A percentile compares a stretch with the other conserved stretches of the same genome.
phyloP scores from a whole-genome alignment of 2,888 invertebrate species.

The Leptopilina syphax region DNA sequence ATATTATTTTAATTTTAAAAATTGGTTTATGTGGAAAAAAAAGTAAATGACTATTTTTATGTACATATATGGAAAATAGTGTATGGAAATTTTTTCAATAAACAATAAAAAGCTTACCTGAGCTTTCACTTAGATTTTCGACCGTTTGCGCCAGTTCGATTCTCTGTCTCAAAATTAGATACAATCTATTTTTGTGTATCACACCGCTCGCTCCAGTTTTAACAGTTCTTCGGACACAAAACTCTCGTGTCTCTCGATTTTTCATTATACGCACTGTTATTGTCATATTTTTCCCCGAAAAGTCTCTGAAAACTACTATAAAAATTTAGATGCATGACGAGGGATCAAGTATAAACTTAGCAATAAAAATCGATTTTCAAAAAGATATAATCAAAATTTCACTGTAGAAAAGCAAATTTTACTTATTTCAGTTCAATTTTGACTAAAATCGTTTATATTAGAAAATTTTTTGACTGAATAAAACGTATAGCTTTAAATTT shows the following conservation, averaged over 20 bases:
- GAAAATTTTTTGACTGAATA: too few relatives aligned
- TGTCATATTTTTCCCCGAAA: not conserved
- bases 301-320: not conserved
- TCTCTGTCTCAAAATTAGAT: slow-evolving; percentile 76
- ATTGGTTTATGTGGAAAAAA: too few relatives aligned
- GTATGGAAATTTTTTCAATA: not conserved
- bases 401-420: too few relatives aligned
- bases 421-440: too few relatives aligned
- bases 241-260: slow-evolving; percentile 54
- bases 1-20: too few relatives aligned
- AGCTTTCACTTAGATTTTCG: slow-evolving; percentile 9
- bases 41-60: too few relatives aligned
- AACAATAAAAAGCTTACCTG: not conserved
- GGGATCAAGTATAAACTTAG: too few relatives aligned
- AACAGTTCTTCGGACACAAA: slow-evolving; percentile 59
- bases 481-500: too few relatives aligned
- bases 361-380: not conserved
- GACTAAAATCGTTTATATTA: too few relatives aligned
- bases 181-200: slow-evolving; percentile 72
- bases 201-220: slow-evolving; percentile 70
- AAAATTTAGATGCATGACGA: not conserved
- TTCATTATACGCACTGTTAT: not conserved
- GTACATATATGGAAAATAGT: too few relatives aligned
- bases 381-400: not conserved
- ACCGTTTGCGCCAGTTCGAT: slow-evolving; percentile 66